A percentile compares a stretch with the other conserved stretches of the same genome.
Evolutionary conservation across 1,140 invertebrate genomes (phyloP).

Genomic region (Drosophila kanapiae): DNA sequence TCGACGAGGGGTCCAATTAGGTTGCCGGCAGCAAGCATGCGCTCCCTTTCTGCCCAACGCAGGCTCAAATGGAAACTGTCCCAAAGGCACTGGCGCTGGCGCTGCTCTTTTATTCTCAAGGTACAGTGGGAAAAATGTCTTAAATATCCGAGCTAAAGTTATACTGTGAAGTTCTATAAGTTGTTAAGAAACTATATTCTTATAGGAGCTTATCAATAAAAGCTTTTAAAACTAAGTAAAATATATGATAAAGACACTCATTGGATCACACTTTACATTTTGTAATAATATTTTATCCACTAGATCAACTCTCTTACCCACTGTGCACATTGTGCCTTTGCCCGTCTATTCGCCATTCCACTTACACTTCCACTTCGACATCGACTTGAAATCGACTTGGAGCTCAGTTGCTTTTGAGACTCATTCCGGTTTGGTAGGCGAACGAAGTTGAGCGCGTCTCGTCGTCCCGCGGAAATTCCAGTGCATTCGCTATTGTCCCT

Average conservation of each 20-base stretch:
- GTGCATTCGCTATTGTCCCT: slow-evolving; percentile 25
- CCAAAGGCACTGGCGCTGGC: slow-evolving; percentile 64
- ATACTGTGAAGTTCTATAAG: neutral
- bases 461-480: slow-evolving; percentile 56
- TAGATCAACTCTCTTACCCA: neutral
- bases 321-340: slow-evolving; percentile 5
- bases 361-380: slow-evolving; percentile 31
- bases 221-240: too few relatives aligned
- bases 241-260: too few relatives aligned
- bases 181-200: too few relatives aligned
- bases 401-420: slow-evolving; percentile 50
- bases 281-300: neutral
- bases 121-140: neutral
- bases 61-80: slow-evolving; percentile 40
- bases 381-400: slow-evolving; percentile 32
- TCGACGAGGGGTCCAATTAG: slow-evolving; percentile 50
- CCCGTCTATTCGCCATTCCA: slow-evolving; percentile 27
- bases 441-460: slow-evolving; percentile 66
- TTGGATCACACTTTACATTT: too few relatives aligned
- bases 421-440: slow-evolving; percentile 82
- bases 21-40: slow-evolving; percentile 74
- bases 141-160: neutral
- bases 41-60: slow-evolving; percentile 69
- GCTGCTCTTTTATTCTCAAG: slow-evolving; percentile 55
- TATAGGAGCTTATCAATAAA: too few relatives aligned